Evolutionary conservation across 2,797 vertebrate species (phyloP).

Genomic region (Cirrhinus molitorella): DNA sequence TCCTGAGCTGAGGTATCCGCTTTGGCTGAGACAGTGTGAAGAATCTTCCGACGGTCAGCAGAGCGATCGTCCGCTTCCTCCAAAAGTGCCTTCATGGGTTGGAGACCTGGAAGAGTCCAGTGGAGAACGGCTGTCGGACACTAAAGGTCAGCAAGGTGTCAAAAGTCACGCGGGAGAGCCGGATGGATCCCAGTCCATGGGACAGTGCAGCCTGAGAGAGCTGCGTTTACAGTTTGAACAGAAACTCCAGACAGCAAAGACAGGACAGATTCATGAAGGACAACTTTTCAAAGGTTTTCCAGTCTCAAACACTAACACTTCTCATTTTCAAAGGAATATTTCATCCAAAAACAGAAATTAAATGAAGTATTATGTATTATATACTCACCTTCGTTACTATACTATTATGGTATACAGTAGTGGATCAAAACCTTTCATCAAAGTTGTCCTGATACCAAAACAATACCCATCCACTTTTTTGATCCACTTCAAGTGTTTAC

Average conservation of each 20-base stretch:
- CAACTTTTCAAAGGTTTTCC: slow-evolving; percentile 51
- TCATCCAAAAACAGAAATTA: not conserved
- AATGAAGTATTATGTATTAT: not conserved
- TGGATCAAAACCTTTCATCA: no score
- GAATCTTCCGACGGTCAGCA: slow-evolving; percentile 57
- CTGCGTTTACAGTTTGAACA: slow-evolving; percentile 41
- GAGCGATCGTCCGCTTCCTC: not conserved
- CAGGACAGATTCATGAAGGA: not conserved
- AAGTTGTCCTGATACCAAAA: no score
- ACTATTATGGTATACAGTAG: no score
- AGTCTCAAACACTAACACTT: no score
- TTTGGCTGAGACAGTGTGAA: slow-evolving; percentile 75
- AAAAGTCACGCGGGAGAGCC: not conserved
- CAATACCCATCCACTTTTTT: no score
- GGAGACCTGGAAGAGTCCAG: slow-evolving; percentile 47
- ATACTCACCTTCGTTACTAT: not conserved
- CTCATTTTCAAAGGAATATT: not conserved
- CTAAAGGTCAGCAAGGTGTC: not conserved
- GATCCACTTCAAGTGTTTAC: no score
- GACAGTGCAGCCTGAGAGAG: slow-evolving; percentile 16
- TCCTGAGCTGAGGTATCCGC: slow-evolving; percentile 76
- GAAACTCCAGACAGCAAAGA: slow-evolving; percentile 30
- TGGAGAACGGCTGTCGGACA: not conserved
- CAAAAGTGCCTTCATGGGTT: slow-evolving; percentile 57
- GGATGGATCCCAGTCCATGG: not conserved